Evolutionary conservation across 2,113 vertebrate species (phyloP).

Genomic region (Gyps fulvus): DNA sequence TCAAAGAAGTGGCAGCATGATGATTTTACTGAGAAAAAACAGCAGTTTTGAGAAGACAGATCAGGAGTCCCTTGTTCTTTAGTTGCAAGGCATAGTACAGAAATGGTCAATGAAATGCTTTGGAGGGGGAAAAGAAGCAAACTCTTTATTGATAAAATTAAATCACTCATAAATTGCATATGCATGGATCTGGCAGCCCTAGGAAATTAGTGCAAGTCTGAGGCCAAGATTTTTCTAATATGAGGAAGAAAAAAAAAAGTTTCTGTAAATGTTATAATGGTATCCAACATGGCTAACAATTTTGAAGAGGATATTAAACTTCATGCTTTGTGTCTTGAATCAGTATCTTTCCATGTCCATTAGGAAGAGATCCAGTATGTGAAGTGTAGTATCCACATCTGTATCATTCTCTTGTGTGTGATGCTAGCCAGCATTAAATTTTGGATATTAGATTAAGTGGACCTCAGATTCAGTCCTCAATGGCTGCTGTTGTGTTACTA

Average conservation of each 20-base stretch:
- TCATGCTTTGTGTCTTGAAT: neutral
- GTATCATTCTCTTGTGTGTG: neutral
- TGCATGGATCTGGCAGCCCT: neutral
- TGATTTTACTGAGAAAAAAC: neutral
- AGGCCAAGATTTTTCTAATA: neutral
- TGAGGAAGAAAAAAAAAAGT: neutral
- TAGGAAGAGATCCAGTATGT: neutral
- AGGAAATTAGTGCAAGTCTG: neutral
- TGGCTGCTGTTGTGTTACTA: neutral
- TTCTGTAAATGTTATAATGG: neutral
- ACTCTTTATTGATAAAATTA: neutral
- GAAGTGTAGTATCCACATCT: neutral
- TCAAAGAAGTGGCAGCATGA: neutral
- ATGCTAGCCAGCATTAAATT: neutral
- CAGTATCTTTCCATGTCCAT: neutral
- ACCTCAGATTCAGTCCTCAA: neutral
- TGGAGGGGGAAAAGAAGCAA: neutral
- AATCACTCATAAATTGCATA: neutral
- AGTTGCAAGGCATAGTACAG: neutral
- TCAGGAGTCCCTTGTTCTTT: neutral
- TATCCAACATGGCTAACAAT: neutral
- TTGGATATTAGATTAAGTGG: neutral
- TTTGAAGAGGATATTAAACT: neutral
- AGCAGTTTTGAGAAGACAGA: slow-evolving; percentile 5
- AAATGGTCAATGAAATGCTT: neutral